These are phyloP conservation scores for Spea bombifrons DNA, from an alignment of 2,113 vertebrate species.

Conservation along the genomic window DNA sequence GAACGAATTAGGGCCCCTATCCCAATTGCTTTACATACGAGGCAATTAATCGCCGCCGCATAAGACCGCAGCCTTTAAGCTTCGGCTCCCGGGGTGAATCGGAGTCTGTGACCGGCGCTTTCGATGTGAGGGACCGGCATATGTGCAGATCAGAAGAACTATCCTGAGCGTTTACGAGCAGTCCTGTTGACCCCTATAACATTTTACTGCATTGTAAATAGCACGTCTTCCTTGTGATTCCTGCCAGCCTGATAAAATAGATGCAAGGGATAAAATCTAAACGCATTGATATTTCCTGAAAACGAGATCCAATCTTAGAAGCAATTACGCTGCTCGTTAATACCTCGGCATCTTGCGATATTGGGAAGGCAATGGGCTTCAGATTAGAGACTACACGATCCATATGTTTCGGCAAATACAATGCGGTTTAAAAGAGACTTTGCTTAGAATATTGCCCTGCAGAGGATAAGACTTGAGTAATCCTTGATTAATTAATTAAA, in stretches of 20 bases:
- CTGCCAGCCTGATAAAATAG: conserved; percentile 8
- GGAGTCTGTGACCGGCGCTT: no score
- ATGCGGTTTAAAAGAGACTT: not conserved
- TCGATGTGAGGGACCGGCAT: no score
- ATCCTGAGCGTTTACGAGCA: not conserved
- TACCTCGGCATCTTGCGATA: not conserved
- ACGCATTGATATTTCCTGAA: conserved; percentile 24
- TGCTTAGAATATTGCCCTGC: not conserved
- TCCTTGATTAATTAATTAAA: no score
- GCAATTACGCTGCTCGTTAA: not conserved
- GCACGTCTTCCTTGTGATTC: not conserved
- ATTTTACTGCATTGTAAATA: conserved; percentile 23
- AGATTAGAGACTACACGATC: not conserved
- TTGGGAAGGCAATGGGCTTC: not conserved
- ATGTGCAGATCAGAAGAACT: not conserved
- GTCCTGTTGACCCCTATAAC: conserved; percentile 16
- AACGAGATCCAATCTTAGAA: not conserved
- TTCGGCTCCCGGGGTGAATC: no score
- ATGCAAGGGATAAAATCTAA: not conserved
- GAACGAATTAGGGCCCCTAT: no score
- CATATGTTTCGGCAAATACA: not conserved
- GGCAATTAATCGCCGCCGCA: no score
- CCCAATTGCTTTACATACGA: no score
- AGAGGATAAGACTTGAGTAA: no score
- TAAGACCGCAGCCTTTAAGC: no score